A percentile compares a stretch with the other conserved stretches of the same genome.
phyloP scores from a whole-genome alignment of 2,888 invertebrate genomes.

The Dryobota labecula region DNA sequence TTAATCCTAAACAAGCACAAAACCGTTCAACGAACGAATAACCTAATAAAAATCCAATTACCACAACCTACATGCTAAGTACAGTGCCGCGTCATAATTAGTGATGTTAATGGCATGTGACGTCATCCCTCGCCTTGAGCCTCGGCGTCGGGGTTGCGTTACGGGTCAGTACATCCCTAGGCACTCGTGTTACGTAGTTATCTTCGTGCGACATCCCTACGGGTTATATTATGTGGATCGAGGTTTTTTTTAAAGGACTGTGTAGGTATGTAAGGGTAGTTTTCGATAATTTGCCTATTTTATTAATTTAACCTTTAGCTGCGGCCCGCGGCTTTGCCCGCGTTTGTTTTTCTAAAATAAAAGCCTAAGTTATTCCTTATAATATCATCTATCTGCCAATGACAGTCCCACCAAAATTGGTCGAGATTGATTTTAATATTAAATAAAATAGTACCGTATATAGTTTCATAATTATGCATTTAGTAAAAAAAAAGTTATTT shows the following conservation, averaged over 20 bases:
- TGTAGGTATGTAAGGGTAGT: background rate
- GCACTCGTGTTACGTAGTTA: conserved; percentile 52
- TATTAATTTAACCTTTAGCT: background rate
- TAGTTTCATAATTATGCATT: no score
- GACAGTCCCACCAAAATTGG: no score
- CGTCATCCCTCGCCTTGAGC: conserved; percentile 48
- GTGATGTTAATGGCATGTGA: conserved; percentile 50
- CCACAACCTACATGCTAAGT: conserved; percentile 26
- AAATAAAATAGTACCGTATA: no score
- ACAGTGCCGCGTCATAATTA: conserved; percentile 40
- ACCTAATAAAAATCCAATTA: conserved; percentile 49
- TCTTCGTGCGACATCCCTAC: conserved; percentile 46
- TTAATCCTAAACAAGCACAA: conserved; percentile 1
- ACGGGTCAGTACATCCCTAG: conserved; percentile 51
- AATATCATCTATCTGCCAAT: no score
- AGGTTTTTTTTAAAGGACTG: conserved; percentile 34
- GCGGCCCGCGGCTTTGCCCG: no score
- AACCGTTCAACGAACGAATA: conserved; percentile 29
- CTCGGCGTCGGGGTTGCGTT: conserved; percentile 34
- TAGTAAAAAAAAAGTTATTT: no score
- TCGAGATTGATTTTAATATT: no score
- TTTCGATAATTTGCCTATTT: background rate
- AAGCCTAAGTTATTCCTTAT: no score
- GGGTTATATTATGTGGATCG: conserved; percentile 32
- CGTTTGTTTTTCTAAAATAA: no score